Conservation (phyloP, 1,140 invertebrate genomes). For the Zaprionus taronus region DNA sequence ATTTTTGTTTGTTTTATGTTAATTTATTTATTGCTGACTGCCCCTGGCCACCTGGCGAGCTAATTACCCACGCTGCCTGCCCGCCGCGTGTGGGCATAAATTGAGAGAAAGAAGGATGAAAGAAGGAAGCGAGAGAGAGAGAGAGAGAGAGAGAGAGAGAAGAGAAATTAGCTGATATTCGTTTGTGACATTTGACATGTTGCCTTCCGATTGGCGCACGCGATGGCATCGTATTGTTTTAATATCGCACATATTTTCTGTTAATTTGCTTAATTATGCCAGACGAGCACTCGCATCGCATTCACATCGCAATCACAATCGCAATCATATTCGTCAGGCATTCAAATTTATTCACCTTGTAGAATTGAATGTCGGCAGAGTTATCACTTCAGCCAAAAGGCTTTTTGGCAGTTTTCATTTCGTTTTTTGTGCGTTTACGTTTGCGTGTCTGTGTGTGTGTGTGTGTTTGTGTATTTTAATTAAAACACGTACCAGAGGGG, state of each 20-base stretch:
- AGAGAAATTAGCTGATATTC: constrained; percentile 47
- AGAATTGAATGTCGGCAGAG: constrained; percentile 58
- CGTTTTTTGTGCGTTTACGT: background rate
- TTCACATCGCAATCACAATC: constrained; percentile 2
- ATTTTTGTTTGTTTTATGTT: constrained; percentile 82
- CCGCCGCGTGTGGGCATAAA: constrained; percentile 64
- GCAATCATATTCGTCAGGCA: constrained; percentile 2
- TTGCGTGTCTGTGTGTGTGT: background rate
- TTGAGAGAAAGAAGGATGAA: constrained; percentile 9
- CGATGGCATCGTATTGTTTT: constrained; percentile 54
- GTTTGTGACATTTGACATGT: constrained; percentile 72
- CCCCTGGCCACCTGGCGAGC: constrained; percentile 55
- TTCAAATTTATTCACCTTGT: constrained; percentile 36
- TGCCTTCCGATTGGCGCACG: constrained; percentile 76
- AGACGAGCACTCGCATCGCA: constrained; percentile 17
- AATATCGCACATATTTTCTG: constrained; percentile 57
- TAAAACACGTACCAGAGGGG: constrained; percentile 65
- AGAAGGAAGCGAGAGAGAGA: background rate
- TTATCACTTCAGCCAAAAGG: constrained; percentile 58
- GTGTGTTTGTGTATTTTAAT: constrained; percentile 65
- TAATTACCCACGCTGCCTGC: constrained; percentile 61
- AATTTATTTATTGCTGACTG: constrained; percentile 76
- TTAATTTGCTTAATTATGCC: constrained; percentile 75
- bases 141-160: background rate
- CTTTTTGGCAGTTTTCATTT: constrained; percentile 8